Conservation (phyloP, 2,888 invertebrate species). For the Cryptocephalus primarius region DNA sequence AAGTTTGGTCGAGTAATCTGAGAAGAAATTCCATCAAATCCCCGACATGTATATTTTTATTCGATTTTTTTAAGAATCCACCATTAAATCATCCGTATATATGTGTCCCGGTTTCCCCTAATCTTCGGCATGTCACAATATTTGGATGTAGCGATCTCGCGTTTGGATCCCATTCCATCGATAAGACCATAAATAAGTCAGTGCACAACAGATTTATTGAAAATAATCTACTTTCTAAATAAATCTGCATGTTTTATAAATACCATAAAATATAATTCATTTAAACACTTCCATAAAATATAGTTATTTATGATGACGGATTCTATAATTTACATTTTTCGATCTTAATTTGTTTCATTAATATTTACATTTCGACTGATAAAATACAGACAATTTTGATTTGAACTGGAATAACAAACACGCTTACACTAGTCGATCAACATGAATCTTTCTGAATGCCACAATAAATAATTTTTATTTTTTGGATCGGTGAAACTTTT, state of each 20-base stretch:
- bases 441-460: too few species aligned
- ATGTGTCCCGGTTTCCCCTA: background rate
- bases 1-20: too few species aligned
- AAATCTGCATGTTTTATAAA: slow-evolving; percentile 25
- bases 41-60: too few species aligned
- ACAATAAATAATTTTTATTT: too few species aligned
- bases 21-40: too few species aligned
- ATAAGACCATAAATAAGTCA: slow-evolving; percentile 26
- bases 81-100: too few species aligned
- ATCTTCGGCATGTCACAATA: background rate
- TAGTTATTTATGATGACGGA: slow-evolving; percentile 26
- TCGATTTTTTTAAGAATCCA: too few species aligned
- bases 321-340: slow-evolving; percentile 16
- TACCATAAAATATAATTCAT: slow-evolving; percentile 29
- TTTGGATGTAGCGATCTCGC: background rate
- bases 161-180: slow-evolving; percentile 24
- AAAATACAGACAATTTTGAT: slow-evolving; percentile 13
- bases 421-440: background rate
- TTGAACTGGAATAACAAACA: slow-evolving; percentile 4
- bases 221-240: slow-evolving; percentile 25
- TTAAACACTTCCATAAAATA: slow-evolving; percentile 27
- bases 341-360: slow-evolving; percentile 14
- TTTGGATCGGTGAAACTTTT: too few species aligned
- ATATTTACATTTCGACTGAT: slow-evolving; percentile 17
- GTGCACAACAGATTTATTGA: slow-evolving; percentile 21